Evolutionary conservation across 2,888 invertebrate species (phyloP).

Genomic region (Clistopyga incitator): DNA sequence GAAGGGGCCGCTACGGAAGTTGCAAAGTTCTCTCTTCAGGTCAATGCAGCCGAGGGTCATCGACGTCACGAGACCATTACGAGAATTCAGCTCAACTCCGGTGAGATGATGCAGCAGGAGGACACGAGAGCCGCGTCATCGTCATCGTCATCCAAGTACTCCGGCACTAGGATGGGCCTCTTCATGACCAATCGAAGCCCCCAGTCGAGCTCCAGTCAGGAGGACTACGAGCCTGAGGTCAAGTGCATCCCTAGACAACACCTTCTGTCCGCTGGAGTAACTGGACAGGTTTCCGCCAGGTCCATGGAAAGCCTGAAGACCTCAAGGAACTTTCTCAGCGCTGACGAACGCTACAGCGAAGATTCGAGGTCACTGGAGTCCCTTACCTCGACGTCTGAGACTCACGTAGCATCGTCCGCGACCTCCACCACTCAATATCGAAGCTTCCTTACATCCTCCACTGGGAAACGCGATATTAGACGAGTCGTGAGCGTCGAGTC

Average conservation of each 20-base stretch:
- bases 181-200: conserved; percentile 86
- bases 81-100: conserved; percentile 70
- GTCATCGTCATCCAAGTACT: conserved; percentile 79
- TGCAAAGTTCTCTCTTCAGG: conserved; percentile 48
- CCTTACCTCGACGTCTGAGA: conserved; percentile 84
- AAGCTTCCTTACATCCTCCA: conserved; percentile 88
- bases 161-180: conserved; percentile 86
- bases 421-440: conserved; percentile 85
- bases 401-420: conserved; percentile 85
- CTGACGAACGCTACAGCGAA: conserved; percentile 80
- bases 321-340: conserved; percentile 84
- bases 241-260: conserved; percentile 81
- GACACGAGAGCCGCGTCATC: conserved; percentile 40
- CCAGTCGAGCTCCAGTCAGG: conserved; percentile 90
- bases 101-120: conserved; percentile 59
- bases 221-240: conserved; percentile 88
- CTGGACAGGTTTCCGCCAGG: conserved; percentile 86
- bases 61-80: conserved; percentile 58
- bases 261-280: conserved; percentile 74
- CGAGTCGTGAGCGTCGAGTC: conserved; percentile 85
- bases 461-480: conserved; percentile 87
- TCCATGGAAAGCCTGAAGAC: conserved; percentile 90
- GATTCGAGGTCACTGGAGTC: conserved; percentile 81
- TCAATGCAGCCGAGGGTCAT: conserved; percentile 50
- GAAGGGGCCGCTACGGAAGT: conserved; percentile 41